Conservation (phyloP, 2,888 invertebrate genomes). For the Lithodes maja region DNA sequence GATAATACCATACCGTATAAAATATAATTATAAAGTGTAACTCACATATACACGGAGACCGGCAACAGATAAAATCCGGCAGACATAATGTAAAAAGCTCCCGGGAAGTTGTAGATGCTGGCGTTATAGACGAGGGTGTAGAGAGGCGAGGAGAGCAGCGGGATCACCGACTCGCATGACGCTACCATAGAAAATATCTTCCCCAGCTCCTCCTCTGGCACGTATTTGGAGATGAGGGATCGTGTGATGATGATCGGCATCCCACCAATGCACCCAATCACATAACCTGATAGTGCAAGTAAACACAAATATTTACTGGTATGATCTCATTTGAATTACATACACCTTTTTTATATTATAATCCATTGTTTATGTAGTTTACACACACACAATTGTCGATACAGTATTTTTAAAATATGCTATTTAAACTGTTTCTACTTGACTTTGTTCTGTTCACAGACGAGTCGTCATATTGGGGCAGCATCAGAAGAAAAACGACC, state of each 20-base stretch:
- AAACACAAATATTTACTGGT: no score
- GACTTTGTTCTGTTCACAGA: no score
- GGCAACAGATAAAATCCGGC: conserved; percentile 2
- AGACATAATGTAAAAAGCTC: conserved; percentile 44
- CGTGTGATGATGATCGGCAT: conserved; percentile 54
- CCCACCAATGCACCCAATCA: conserved; percentile 37
- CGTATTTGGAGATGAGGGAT: conserved; percentile 58
- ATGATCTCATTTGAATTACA: no score
- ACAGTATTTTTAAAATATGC: no score
- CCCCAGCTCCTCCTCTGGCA: conserved; percentile 47
- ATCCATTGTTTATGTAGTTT: no score
- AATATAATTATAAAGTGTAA: neutral
- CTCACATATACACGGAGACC: conserved; percentile 22
- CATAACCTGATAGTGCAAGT: conserved; percentile 20
- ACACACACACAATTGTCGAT: no score
- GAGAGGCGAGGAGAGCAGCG: conserved; percentile 39
- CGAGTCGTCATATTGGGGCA: no score
- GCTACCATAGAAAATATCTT: conserved; percentile 62
- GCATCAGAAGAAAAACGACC: neutral
- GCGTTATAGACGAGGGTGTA: conserved; percentile 60
- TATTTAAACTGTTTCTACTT: no score
- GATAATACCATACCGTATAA: no score
- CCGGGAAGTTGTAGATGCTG: conserved; percentile 46
- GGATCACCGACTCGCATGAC: conserved; percentile 58
- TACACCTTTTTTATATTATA: no score